These are phyloP conservation scores for Drosophila asahinai DNA, from an alignment of 1,140 invertebrate genomes.

Conservation along the genomic window DNA sequence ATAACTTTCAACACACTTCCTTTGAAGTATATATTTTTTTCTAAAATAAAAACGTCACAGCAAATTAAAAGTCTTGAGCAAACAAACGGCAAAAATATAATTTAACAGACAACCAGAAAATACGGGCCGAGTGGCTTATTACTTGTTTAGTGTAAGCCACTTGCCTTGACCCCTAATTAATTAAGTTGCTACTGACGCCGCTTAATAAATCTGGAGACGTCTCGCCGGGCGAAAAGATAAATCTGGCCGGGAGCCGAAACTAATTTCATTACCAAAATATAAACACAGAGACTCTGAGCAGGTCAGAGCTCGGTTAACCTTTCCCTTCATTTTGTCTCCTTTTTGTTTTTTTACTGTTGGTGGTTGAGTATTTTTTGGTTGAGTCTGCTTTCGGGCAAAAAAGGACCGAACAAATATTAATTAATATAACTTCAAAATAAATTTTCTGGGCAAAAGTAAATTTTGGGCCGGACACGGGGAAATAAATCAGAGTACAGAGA, in stretches of 20 bases:
- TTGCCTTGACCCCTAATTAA: slow-evolving; percentile 48
- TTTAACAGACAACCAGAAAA: slow-evolving; percentile 9
- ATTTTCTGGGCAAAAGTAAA: slow-evolving; percentile 34
- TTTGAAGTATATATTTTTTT: neutral
- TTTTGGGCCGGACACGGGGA: slow-evolving; percentile 12
- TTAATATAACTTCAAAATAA: slow-evolving; percentile 75
- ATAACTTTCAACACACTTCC: neutral
- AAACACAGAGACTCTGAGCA: slow-evolving; percentile 16
- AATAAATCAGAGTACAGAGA: slow-evolving; percentile 31
- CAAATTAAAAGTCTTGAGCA: slow-evolving; percentile 13
- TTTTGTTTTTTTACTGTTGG: slow-evolving; percentile 2
- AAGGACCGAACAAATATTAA: slow-evolving; percentile 72
- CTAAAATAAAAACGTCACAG: slow-evolving; percentile 12
- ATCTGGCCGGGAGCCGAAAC: slow-evolving; percentile 33
- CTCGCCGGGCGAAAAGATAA: slow-evolving; percentile 39
- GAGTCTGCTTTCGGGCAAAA: slow-evolving; percentile 19
- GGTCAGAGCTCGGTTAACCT: slow-evolving; percentile 46
- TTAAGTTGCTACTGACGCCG: slow-evolving; percentile 38
- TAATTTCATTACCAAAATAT: slow-evolving; percentile 60
- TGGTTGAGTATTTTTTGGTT: slow-evolving; percentile 2
- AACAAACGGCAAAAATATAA: neutral
- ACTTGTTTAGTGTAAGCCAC: slow-evolving; percentile 41
- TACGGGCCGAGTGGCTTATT: neutral
- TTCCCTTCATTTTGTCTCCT: slow-evolving; percentile 14
- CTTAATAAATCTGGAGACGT: slow-evolving; percentile 44